Percentiles rank a stretch among this genome's conserved stretches.
Evolutionary conservation across 2,113 vertebrate species (phyloP).

Genomic region (Ailurus styani): DNA sequence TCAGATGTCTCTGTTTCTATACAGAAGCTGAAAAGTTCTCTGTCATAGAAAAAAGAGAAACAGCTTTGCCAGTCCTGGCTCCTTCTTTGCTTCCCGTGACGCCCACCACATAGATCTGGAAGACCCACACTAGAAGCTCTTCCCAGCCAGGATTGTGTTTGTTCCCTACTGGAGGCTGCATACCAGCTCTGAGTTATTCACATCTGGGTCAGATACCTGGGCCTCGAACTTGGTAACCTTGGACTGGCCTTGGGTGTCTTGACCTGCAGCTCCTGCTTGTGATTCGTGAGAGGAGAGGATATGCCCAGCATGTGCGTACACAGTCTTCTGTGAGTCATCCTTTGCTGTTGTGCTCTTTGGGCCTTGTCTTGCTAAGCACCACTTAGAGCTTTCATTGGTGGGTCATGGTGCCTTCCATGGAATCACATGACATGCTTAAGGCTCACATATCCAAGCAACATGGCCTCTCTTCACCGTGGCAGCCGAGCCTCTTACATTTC

Average conservation of each 20-base stretch:
- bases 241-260: background rate
- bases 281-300: background rate
- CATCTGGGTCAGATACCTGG: background rate
- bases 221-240: background rate
- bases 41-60: background rate
- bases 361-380: background rate
- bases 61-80: background rate
- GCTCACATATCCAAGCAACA: background rate
- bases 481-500: background rate
- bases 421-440: background rate
- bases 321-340: background rate
- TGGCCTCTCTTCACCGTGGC: background rate
- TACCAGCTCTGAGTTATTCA: background rate
- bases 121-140: background rate
- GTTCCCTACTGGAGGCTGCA: background rate
- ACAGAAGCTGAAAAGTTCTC: background rate
- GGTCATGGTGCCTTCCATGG: background rate
- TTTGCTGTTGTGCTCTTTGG: background rate
- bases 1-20: background rate
- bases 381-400: background rate
- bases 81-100: background rate
- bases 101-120: background rate
- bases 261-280: rapidly evolving
- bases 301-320: too few relatives aligned
- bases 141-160: background rate